A percentile compares a stretch with the other conserved stretches of the same genome.
Conservation (phyloP, 1,140 invertebrate genomes). For the Brachionus manjavacas region DNA sequence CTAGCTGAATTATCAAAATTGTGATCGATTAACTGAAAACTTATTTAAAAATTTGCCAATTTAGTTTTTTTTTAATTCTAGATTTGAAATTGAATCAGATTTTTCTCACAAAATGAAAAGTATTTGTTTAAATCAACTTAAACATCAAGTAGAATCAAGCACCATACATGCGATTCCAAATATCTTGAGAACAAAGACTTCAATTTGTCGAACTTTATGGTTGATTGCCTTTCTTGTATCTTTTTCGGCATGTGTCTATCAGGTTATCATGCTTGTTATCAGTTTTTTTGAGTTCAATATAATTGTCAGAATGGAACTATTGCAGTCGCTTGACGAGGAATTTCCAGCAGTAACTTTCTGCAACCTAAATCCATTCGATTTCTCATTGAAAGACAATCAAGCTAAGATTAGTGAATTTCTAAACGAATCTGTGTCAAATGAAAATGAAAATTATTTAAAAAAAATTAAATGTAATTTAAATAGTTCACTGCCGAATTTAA, state of each 20-base stretch:
- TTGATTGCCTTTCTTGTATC: background rate
- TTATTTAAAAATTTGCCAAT: too few species aligned
- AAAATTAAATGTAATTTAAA: background rate
- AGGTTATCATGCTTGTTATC: background rate
- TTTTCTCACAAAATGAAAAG: too few species aligned
- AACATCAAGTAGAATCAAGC: background rate
- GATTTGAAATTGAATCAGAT: too few species aligned
- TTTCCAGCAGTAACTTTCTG: constrained; percentile 36
- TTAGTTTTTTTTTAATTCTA: too few species aligned
- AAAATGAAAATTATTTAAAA: background rate
- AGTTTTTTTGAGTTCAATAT: background rate
- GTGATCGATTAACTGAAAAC: too few species aligned
- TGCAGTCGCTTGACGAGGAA: background rate
- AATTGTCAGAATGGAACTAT: background rate
- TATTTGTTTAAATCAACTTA: too few species aligned
- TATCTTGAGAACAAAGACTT: background rate
- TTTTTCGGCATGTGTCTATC: background rate
- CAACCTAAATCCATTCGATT: background rate
- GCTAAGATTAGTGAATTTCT: background rate
- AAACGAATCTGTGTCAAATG: background rate
- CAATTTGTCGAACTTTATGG: background rate
- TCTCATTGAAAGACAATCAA: background rate
- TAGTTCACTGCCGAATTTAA: background rate
- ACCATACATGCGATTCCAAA: background rate
- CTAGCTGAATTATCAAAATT: too few species aligned